Percentiles rank a stretch among this genome's conserved stretches.
Evolutionary conservation across 1,140 invertebrate species (phyloP).

Genomic region (Physella acuta): DNA sequence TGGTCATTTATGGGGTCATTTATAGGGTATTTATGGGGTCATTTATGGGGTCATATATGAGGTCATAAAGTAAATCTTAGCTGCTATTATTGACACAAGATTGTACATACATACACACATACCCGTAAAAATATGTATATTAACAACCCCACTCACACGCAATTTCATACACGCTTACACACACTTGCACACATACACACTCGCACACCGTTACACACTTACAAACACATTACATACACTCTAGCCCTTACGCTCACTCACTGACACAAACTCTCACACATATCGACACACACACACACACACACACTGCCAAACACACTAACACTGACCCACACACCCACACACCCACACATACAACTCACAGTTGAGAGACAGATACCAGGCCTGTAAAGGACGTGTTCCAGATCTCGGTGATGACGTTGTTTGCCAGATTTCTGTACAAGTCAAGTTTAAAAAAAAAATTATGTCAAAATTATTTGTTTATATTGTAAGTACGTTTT

Average conservation of each 20-base stretch:
- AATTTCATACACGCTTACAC: neutral
- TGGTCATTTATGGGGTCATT: no score
- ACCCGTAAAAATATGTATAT: neutral
- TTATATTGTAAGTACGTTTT: no score
- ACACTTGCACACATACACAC: no score
- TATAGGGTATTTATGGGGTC: no score
- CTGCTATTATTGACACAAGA: no score
- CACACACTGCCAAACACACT: neutral
- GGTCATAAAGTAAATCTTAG: no score
- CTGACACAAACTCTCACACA: neutral
- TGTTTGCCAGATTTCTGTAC: neutral
- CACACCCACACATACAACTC: no score
- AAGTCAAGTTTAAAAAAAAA: no score
- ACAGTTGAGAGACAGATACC: neutral
- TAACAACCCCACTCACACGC: neutral
- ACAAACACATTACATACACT: neutral
- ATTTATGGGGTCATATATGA: no score
- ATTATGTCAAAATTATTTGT: no score
- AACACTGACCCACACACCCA: no score
- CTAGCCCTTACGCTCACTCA: neutral
- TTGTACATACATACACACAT: constrained; percentile 1
- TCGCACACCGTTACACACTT: neutral
- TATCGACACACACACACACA: neutral
- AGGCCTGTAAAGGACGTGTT: neutral
- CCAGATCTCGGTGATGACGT: neutral